Evolutionary conservation across 2,888 invertebrate species (phyloP).

Genomic region (Drosophila parthenogenetica): DNA sequence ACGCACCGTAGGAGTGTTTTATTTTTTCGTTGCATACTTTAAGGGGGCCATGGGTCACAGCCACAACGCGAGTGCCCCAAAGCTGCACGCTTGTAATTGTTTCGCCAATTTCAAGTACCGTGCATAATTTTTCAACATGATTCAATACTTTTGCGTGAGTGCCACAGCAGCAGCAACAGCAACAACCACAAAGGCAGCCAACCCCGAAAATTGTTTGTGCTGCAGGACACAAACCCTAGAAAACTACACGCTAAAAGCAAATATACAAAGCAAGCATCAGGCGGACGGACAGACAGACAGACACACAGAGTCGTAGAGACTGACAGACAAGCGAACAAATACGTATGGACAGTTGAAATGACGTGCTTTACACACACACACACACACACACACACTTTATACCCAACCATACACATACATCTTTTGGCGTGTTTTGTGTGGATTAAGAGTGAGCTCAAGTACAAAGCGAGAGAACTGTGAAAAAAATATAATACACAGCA

Average conservation of each 20-base stretch:
- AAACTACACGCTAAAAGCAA: slow-evolving; percentile 73
- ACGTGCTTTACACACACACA: slow-evolving; percentile 49
- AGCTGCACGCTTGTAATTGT: slow-evolving; percentile 67
- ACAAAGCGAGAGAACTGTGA: slow-evolving; percentile 9
- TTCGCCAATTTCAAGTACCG: slow-evolving; percentile 79
- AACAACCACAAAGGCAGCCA: slow-evolving; percentile 32
- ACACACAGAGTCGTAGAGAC: slow-evolving; percentile 20
- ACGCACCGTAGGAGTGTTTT: slow-evolving; percentile 26
- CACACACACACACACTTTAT: slow-evolving; percentile 4
- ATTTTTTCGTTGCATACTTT: slow-evolving; percentile 67
- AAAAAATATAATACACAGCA: slow-evolving; percentile 23
- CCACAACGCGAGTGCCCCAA: slow-evolving; percentile 35
- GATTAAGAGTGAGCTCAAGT: slow-evolving; percentile 70
- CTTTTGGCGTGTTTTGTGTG: slow-evolving; percentile 57
- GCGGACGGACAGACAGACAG: slow-evolving; percentile 44
- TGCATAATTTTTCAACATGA: slow-evolving; percentile 78
- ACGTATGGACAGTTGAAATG: slow-evolving; percentile 75
- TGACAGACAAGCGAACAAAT: slow-evolving; percentile 73
- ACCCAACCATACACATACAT: slow-evolving; percentile 32
- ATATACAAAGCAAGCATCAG: slow-evolving; percentile 47
- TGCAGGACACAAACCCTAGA: slow-evolving; percentile 62
- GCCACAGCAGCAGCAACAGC: slow-evolving; percentile 28
- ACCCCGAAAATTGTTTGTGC: slow-evolving; percentile 53
- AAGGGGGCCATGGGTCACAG: slow-evolving; percentile 45
- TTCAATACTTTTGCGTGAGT: slow-evolving; percentile 73